A percentile compares a stretch with the other conserved stretches of the same genome.
These are phyloP conservation scores for Hirundichthys speculiger DNA, from an alignment of 2,113 vertebrate species.

Conservation along the genomic window DNA sequence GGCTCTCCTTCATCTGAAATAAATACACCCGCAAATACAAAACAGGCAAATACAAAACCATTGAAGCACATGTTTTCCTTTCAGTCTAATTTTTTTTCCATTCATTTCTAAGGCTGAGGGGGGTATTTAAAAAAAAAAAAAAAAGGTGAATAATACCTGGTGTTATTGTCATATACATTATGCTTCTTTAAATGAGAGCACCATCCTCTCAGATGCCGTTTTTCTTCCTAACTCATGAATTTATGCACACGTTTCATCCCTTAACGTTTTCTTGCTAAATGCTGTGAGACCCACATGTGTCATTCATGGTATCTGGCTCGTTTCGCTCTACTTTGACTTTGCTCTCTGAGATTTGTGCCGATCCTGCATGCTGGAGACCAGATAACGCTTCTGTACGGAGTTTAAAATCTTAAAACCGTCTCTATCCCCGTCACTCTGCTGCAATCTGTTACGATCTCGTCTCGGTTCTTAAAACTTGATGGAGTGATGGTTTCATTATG, in stretches of 20 bases:
- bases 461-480: constrained; percentile 67
- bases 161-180: neutral
- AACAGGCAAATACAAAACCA: constrained; percentile 77
- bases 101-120: constrained; percentile 28
- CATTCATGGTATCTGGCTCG: constrained; percentile 38
- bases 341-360: constrained; percentile 54
- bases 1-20: constrained; percentile 71
- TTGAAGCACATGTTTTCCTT: constrained; percentile 71
- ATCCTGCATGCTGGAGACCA: constrained; percentile 42
- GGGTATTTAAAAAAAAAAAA: neutral
- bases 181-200: neutral
- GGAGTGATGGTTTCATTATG: constrained; percentile 67
- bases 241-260: neutral
- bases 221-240: neutral
- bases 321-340: constrained; percentile 25
- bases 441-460: constrained; percentile 65
- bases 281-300: constrained; percentile 42
- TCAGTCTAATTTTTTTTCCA: constrained; percentile 41
- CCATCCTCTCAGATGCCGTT: neutral
- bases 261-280: constrained; percentile 23
- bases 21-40: constrained; percentile 78
- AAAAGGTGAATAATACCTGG: constrained; percentile 30
- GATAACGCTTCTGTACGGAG: constrained; percentile 66
- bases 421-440: constrained; percentile 30
- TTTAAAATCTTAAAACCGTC: constrained; percentile 43